Conservation (phyloP, 2,797 vertebrate species). For the Sphenopsis melanotis region DNA sequence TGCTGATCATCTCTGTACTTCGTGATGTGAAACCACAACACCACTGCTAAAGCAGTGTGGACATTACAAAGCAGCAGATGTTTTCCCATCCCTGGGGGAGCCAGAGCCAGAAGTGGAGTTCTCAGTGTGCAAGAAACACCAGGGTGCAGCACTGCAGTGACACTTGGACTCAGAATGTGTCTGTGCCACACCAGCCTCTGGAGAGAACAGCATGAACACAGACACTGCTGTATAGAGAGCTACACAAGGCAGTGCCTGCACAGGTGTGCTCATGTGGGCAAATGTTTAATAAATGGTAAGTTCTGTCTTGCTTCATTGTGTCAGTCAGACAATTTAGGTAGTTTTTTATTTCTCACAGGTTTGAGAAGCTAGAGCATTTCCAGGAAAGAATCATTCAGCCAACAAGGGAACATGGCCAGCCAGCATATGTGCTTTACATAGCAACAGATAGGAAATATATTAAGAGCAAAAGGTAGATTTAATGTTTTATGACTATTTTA, state of each 20-base stretch:
- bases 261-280: fast-evolving
- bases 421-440: neutral
- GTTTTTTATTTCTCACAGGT: neutral
- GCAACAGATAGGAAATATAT: neutral
- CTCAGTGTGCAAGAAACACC: fast-evolving
- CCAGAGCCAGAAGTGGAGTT: neutral
- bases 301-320: neutral
- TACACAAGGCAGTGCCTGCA: neutral
- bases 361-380: neutral
- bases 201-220: neutral
- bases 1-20: neutral
- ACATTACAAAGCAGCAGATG: neutral
- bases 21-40: neutral
- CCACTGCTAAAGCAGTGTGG: fast-evolving
- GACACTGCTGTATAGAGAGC: neutral
- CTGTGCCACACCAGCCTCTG: neutral
- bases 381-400: neutral
- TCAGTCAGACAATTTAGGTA: neutral
- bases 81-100: neutral
- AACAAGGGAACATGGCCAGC: neutral
- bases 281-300: neutral
- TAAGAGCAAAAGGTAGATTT: neutral
- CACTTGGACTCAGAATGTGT: fast-evolving
- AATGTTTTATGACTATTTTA: neutral
- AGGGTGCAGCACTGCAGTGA: fast-evolving